Conservation (phyloP, 2,888 invertebrate species). For the Eupithecia exiguata region DNA sequence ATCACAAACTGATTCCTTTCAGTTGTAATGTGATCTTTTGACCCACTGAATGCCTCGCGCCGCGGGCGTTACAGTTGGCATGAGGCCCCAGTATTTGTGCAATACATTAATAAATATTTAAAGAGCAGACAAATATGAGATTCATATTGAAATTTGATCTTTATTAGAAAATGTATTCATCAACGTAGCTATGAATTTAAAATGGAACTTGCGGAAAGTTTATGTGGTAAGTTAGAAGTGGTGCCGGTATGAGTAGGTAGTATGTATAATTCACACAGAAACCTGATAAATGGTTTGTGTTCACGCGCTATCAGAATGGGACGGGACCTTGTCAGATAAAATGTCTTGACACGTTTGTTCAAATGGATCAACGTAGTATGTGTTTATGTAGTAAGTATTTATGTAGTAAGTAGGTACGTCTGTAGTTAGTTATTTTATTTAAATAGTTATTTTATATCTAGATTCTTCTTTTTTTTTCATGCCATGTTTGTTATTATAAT, state of each 20-base stretch:
- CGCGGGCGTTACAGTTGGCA: not conserved
- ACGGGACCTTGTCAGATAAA: not conserved
- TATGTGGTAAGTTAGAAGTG: not conserved
- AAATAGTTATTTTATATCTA: no score
- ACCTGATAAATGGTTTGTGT: no score
- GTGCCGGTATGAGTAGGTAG: not conserved
- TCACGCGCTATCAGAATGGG: not conserved
- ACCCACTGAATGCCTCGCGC: not conserved
- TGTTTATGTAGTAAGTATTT: not conserved
- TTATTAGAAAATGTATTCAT: not conserved
- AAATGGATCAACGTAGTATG: not conserved
- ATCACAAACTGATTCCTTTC: not conserved
- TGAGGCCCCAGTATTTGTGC: not conserved
- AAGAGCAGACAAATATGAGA: no score
- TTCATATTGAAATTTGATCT: not conserved
- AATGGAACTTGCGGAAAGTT: not conserved
- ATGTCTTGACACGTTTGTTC: not conserved
- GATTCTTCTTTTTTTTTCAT: no score
- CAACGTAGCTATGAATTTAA: not conserved
- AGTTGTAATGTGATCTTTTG: not conserved
- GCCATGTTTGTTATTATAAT: no score
- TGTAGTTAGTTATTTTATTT: no score
- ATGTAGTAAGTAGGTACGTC: not conserved
- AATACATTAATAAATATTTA: no score
- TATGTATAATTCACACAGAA: no score